Evolutionary conservation across 2,113 vertebrate genomes (phyloP).

Genomic region (Columbina picui): DNA sequence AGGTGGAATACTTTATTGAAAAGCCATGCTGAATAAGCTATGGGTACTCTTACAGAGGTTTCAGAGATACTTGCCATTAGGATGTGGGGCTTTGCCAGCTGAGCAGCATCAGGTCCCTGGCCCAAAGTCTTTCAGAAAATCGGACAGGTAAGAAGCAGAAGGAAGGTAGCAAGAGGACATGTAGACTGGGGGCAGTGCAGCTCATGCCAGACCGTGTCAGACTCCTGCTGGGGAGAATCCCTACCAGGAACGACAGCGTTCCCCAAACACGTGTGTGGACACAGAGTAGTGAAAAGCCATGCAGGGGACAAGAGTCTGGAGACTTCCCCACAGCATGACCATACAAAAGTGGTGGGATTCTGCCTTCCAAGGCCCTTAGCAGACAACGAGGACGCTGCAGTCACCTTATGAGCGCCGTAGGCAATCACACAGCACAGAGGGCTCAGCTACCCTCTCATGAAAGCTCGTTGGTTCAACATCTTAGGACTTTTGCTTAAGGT

Average conservation of each 20-base stretch:
- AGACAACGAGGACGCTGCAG: rapidly evolving
- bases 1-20: not conserved
- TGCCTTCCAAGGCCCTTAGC: not conserved
- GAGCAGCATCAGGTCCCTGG: not conserved
- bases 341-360: rapidly evolving
- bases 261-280: rapidly evolving
- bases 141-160: not conserved
- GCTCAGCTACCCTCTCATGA: not conserved
- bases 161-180: not conserved
- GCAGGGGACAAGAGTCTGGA: not conserved
- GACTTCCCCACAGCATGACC: rapidly evolving
- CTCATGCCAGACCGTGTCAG: rapidly evolving
- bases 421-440: rapidly evolving
- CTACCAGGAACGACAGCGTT: rapidly evolving
- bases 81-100: not conserved
- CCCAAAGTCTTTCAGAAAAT: not conserved
- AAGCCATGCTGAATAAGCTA: not conserved
- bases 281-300: not conserved
- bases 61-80: not conserved
- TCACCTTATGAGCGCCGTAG: rapidly evolving
- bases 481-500: not conserved
- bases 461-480: not conserved
- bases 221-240: not conserved
- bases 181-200: not conserved
- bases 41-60: not conserved